These are phyloP conservation scores for Austrofundulus limnaeus DNA, from an alignment of 2,113 vertebrate genomes.

Conservation along the genomic window DNA sequence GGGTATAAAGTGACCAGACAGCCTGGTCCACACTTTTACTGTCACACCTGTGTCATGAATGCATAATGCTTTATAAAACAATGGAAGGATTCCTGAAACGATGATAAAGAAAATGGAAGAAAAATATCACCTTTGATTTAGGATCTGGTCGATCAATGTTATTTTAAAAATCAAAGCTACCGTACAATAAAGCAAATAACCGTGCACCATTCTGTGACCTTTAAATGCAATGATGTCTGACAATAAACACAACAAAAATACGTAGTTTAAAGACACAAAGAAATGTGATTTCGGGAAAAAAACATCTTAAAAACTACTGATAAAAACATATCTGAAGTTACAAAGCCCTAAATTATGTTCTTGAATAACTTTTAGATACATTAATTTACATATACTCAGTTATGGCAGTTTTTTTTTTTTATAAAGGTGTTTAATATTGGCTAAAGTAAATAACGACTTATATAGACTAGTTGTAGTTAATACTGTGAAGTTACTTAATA, in stretches of 20 bases:
- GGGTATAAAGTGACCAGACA: conserved; percentile 32
- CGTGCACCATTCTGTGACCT: background rate
- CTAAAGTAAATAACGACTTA: too few species aligned
- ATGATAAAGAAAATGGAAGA: conserved; percentile 2
- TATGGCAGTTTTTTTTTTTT: too few species aligned
- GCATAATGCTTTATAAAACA: conserved; percentile 10
- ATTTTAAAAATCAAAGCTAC: background rate
- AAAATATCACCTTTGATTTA: background rate
- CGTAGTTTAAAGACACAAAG: background rate
- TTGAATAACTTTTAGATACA: too few species aligned
- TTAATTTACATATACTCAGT: too few species aligned
- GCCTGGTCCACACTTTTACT: conserved; percentile 12
- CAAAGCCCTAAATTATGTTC: too few species aligned
- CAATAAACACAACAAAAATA: background rate
- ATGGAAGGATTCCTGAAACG: background rate
- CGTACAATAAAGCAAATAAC: background rate
- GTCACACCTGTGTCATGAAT: conserved; percentile 28
- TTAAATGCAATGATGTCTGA: background rate
- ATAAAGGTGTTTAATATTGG: too few species aligned
- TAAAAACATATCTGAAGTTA: background rate
- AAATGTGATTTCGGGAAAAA: background rate
- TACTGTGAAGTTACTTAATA: too few species aligned
- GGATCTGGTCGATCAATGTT: background rate
- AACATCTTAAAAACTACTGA: background rate
- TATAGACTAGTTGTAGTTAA: too few species aligned